Evolutionary conservation across 2,113 vertebrate species (phyloP).

Genomic region (Onychorhynchus coronatus): DNA sequence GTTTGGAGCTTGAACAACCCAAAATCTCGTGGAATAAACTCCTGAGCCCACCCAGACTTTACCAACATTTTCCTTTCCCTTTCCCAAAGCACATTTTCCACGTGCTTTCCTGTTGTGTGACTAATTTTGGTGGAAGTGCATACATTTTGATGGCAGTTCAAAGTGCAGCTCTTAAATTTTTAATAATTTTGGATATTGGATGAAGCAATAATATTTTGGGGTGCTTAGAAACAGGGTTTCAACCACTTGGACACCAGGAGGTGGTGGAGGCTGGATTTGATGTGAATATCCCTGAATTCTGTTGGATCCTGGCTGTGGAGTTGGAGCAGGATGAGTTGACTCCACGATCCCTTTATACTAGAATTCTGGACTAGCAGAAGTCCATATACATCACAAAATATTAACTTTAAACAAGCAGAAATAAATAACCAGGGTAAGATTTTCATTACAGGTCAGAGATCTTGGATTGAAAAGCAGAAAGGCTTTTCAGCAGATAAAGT

Average conservation of each 20-base stretch:
- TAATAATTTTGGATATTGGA: background rate
- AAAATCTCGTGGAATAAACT: background rate
- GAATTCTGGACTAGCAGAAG: background rate
- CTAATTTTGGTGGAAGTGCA: background rate
- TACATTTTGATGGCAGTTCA: background rate
- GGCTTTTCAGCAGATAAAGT: fast-evolving
- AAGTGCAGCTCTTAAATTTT: background rate
- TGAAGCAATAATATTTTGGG: fast-evolving
- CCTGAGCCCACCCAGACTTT: fast-evolving
- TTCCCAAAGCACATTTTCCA: fast-evolving
- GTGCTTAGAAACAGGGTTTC: background rate
- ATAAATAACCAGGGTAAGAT: background rate
- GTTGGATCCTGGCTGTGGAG: background rate
- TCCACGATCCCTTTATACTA: fast-evolving
- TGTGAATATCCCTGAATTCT: background rate
- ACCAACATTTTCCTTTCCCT: too few relatives aligned
- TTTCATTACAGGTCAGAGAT: fast-evolving
- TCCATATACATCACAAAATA: fast-evolving
- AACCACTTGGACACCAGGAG: fast-evolving
- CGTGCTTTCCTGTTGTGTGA: fast-evolving
- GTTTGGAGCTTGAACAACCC: background rate
- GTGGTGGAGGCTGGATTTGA: background rate
- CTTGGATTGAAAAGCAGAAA: background rate
- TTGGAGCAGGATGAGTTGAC: background rate
- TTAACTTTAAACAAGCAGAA: background rate